Conservation (phyloP, 2,888 invertebrate genomes). For the Luperina nickerlii region DNA sequence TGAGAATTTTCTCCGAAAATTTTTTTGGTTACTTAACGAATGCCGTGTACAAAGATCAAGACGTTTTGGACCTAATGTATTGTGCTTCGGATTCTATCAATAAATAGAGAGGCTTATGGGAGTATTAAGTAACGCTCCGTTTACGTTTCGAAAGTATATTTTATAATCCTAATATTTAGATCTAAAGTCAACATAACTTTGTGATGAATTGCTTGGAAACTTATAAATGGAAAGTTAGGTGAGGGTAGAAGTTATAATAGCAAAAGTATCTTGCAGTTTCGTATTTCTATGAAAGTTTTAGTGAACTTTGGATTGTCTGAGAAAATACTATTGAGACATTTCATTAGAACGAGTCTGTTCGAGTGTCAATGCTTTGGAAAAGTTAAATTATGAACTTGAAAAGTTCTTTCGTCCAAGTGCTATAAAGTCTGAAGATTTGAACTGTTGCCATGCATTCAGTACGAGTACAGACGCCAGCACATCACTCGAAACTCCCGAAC, state of each 20-base stretch:
- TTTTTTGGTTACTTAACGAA: too few relatives aligned
- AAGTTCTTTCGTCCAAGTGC: background rate
- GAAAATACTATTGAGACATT: slow-evolving; percentile 7
- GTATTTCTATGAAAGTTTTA: slow-evolving; percentile 4
- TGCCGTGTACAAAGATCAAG: slow-evolving; percentile 1
- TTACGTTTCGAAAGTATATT: background rate
- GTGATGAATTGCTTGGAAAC: slow-evolving; percentile 4
- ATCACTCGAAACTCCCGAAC: too few relatives aligned
- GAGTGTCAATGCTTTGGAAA: background rate
- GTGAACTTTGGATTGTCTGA: background rate
- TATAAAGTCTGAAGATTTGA: background rate
- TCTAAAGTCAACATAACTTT: slow-evolving; percentile 22
- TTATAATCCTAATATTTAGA: background rate
- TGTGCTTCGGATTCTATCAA: slow-evolving; percentile 11
- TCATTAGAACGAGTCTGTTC: background rate
- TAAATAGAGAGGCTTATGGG: slow-evolving; percentile 19
- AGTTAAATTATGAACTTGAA: background rate
- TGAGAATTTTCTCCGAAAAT: background rate
- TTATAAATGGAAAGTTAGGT: background rate
- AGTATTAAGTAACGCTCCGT: slow-evolving; percentile 12
- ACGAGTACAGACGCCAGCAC: too few relatives aligned
- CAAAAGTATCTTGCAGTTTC: slow-evolving; percentile 12
- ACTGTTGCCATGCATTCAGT: too few relatives aligned
- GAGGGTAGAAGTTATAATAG: background rate
- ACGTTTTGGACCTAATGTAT: background rate